phyloP scores from a whole-genome alignment of 64 coral and sea anemone genomes.

The Stylophora pistillata region DNA sequence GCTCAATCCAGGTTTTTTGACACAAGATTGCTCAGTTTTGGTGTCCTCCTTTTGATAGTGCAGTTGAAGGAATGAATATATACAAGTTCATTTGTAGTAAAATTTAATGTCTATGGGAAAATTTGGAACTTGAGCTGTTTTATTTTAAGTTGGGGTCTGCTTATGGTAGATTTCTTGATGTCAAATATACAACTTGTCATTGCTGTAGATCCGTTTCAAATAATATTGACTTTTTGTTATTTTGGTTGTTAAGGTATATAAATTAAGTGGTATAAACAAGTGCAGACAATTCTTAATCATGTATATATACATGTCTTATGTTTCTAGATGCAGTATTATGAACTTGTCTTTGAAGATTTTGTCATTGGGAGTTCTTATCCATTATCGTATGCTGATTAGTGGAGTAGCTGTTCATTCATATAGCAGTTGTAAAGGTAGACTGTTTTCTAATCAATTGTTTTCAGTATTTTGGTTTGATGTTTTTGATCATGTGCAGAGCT shows the following conservation, averaged over 20 bases:
- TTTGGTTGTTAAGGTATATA: not conserved
- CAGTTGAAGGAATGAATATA: not conserved
- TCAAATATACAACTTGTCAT: no score
- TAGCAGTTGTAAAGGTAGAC: constrained; percentile 22
- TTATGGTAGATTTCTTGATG: no score
- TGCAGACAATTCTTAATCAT: not conserved
- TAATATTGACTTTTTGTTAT: no score
- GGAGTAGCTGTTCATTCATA: constrained; percentile 23
- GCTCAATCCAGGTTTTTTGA: no score
- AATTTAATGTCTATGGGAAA: not conserved
- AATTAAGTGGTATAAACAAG: not conserved
- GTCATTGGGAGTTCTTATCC: not conserved
- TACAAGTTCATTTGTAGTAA: not conserved
- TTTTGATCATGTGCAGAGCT: not conserved
- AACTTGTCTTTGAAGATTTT: not conserved
- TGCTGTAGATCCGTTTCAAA: no score
- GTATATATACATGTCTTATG: not conserved
- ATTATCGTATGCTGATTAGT: not conserved
- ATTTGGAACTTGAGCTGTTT: no score
- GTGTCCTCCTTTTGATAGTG: no score
- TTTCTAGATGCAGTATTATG: not conserved
- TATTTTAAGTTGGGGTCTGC: no score
- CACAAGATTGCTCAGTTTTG: no score
- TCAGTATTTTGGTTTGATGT: not conserved
- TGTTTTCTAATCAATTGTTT: not conserved